phyloP scores from a whole-genome alignment of 1,140 invertebrate genomes.

The Brachionus koreanus region DNA sequence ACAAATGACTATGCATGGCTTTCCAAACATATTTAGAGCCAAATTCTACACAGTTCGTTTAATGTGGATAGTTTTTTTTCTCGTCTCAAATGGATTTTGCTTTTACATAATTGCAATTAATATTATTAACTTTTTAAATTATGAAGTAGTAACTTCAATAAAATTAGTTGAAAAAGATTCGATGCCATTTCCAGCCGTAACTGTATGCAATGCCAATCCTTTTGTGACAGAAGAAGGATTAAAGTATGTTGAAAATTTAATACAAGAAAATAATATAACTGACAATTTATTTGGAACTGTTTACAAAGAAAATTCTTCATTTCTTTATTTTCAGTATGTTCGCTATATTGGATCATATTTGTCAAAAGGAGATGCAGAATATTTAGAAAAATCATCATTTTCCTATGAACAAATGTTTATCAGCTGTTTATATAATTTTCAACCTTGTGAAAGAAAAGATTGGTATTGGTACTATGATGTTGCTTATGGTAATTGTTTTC shows the following conservation, averaged over 20 bases:
- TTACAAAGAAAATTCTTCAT: background rate
- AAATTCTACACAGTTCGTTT: background rate
- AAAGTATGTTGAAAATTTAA: background rate
- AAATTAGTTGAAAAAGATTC: background rate
- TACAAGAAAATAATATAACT: background rate
- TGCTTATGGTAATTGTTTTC: background rate
- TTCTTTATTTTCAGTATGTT: background rate
- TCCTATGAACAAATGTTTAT: background rate
- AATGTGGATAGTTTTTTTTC: background rate
- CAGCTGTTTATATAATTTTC: background rate
- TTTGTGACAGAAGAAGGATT: background rate
- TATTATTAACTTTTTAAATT: background rate
- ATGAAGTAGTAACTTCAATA: background rate
- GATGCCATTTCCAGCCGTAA: constrained; percentile 13
- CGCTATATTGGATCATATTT: background rate
- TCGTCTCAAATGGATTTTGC: background rate
- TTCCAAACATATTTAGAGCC: background rate
- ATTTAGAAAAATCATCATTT: background rate
- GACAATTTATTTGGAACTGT: background rate
- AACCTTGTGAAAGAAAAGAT: background rate
- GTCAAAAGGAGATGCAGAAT: background rate
- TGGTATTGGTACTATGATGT: background rate
- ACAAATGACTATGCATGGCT: background rate
- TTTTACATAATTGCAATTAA: background rate
- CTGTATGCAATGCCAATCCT: background rate